Base-by-base conservation (phyloP, 2,888 invertebrate species). In the Hipparchia sbordonii region DNA sequence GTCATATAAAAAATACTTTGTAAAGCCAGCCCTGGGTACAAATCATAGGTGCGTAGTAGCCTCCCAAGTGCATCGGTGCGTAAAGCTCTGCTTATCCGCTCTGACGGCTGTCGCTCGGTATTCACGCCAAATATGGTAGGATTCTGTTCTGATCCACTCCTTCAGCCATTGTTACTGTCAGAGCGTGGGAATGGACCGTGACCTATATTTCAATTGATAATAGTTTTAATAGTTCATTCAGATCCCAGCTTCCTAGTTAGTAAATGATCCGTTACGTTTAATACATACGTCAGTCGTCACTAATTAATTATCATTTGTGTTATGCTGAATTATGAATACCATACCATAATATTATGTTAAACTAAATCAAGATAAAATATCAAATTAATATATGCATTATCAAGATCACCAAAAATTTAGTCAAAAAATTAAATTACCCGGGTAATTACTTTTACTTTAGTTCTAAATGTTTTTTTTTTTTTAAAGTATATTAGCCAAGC, bases 91-190 rank as follows among this genome's bases (percentile, higher is more conserved):
- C 82, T 87, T 87, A 85, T 83, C 83, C 86, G 86, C 85, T 85
- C 82, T 78, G 83, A 76, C 83, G 85, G 82, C 80, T 84, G 83
- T 74, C 72, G 70, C 80, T 81, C 82, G 88, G 89, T 87, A 90
- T 90, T 89, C 89, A 80, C 72, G 74, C 92, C 92, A 82, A 91
- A 91, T 91, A 91, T 89, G 90, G 90, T 82, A 82, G 77, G 81
- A 78, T 80, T 78, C 81, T 77, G 76, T 76, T 62, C 61, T 63
- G 54, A 69, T 70, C 75, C 73, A 70, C 77, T 67, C 67, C 72
- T 72, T 61, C 60, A 46, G 12, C 61, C 77, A 82, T 85, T 87
- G 83, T 84, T 80, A 81, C 82, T 86, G 83, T 83, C 80, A 81
- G 82, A 87, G 85, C 85, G 87, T 85, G 89, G 83, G 86, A 88